Conservation (phyloP, 2,113 vertebrate genomes). For the Lamprotornis superbus region DNA sequence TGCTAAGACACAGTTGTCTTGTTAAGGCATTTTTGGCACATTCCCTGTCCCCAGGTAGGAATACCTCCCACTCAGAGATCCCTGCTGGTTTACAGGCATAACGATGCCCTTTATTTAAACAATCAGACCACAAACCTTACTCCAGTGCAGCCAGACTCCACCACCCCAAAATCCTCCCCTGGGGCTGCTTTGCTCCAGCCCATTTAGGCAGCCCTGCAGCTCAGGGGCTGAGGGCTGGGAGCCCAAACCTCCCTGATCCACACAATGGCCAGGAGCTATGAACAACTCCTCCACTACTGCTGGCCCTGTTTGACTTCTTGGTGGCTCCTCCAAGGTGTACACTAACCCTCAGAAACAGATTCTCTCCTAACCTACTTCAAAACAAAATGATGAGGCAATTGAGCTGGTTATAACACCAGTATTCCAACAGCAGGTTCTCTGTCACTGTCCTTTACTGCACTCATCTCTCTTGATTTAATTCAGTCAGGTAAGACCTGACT, state of each 20-base stretch:
- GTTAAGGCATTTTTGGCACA: background rate
- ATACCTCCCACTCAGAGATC: background rate
- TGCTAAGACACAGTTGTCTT: background rate
- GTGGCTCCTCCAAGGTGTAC: background rate
- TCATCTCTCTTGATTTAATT: background rate
- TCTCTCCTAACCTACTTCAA: background rate
- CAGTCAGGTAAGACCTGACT: background rate
- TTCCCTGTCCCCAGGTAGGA: background rate
- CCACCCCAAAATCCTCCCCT: background rate
- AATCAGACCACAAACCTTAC: background rate
- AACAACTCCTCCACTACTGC: background rate
- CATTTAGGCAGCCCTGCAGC: background rate
- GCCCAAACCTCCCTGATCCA: background rate
- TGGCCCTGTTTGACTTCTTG: background rate
- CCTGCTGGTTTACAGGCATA: background rate
- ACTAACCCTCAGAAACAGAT: background rate
- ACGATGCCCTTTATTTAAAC: background rate
- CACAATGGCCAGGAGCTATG: background rate
- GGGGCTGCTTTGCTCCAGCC: background rate
- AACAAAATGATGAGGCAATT: background rate
- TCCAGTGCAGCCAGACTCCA: background rate
- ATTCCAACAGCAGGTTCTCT: background rate
- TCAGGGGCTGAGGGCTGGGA: background rate
- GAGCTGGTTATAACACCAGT: background rate
- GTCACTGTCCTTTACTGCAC: background rate